Percentiles rank a stretch among this genome's conserved stretches.
Conservation (phyloP, 2,797 vertebrate genomes). For the Rousettus madagascariensis region DNA sequence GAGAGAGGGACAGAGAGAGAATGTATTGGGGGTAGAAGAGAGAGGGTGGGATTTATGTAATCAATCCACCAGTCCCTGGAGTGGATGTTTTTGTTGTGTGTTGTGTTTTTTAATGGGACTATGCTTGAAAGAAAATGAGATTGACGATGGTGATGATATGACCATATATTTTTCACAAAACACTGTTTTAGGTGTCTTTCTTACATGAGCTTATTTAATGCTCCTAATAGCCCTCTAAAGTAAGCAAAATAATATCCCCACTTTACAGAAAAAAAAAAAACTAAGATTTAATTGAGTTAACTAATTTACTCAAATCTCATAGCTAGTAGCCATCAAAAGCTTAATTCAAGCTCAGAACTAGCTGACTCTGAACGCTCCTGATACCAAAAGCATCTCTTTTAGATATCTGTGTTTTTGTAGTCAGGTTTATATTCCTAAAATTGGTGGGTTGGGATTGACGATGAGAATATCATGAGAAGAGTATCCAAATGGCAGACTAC, state of each 20-base stretch:
- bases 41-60: neutral
- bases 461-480: neutral
- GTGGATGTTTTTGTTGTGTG: neutral
- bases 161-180: neutral
- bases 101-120: neutral
- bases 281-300: neutral
- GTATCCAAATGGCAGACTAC: neutral
- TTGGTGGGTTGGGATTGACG: neutral
- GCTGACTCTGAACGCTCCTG: neutral
- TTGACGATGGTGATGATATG: neutral
- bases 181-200: neutral
- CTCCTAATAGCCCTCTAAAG: neutral
- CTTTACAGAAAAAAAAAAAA: neutral
- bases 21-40: neutral
- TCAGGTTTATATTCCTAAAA: neutral
- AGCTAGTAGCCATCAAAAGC: neutral
- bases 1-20: neutral
- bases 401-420: neutral
- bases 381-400: neutral
- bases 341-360: neutral
- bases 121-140: neutral
- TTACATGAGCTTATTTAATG: neutral
- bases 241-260: neutral
- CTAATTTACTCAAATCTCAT: neutral
- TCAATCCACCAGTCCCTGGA: neutral